phyloP scores from a whole-genome alignment of 2,888 invertebrate species.

The Marronus borbonicus region DNA sequence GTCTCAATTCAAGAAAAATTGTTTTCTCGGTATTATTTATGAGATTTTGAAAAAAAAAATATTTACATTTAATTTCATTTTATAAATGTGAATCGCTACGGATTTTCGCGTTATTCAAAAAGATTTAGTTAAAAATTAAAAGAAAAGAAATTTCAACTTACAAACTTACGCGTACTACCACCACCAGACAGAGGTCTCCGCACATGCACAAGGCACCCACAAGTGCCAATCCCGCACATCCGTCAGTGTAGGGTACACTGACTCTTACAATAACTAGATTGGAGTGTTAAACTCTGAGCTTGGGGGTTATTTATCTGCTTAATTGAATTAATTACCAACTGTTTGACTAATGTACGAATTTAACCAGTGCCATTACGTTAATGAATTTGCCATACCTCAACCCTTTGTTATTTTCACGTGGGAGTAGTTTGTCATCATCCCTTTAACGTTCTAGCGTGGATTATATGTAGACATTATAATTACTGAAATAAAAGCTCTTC shows the following conservation, averaged over 20 bases:
- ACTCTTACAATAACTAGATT: conserved; percentile 43
- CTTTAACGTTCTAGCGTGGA: conserved; percentile 31
- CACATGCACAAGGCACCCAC: conserved; percentile 31
- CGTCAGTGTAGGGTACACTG: conserved; percentile 41
- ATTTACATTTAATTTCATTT: background rate
- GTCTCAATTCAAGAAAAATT: too few relatives aligned
- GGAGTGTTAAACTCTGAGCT: conserved; percentile 39
- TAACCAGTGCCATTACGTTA: conserved; percentile 39
- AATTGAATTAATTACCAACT: conserved; percentile 44
- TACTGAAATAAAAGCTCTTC: conserved; percentile 44
- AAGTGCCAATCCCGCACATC: conserved; percentile 44
- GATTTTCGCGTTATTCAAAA: background rate
- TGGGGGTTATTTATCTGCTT: conserved; percentile 44
- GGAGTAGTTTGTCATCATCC: conserved; percentile 42
- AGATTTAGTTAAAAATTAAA: background rate
- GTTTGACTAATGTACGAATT: conserved; percentile 45
- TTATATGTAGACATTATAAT: conserved; percentile 28
- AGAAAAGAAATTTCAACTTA: conserved; percentile 26
- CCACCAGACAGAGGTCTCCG: background rate
- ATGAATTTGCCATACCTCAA: conserved; percentile 46
- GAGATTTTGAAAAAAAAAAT: too few relatives aligned
- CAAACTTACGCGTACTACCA: background rate
- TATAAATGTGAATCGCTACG: background rate
- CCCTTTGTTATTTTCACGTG: conserved; percentile 33
- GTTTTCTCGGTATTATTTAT: too few relatives aligned